Conservation (phyloP, 2,797 vertebrate species). For the Momotus momota region DNA sequence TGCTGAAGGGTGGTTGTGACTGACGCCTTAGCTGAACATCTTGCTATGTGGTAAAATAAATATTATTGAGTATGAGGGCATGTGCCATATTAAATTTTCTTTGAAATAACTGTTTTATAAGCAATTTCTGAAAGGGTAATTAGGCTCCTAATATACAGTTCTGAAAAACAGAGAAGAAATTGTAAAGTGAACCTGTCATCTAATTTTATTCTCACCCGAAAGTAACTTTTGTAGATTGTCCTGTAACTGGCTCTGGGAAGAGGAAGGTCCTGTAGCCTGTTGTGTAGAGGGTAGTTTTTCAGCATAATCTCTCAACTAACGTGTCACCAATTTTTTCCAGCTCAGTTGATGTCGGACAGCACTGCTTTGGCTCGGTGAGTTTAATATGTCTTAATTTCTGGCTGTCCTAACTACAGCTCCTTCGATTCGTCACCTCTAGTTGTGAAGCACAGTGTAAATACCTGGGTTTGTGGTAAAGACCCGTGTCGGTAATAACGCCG, state of each 20-base stretch:
- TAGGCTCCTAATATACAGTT: not conserved
- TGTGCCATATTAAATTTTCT: not conserved
- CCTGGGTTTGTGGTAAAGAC: not conserved
- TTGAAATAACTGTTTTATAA: not conserved
- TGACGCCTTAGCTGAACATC: not conserved
- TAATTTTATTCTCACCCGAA: not conserved
- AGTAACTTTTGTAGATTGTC: not conserved
- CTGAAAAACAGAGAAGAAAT: not conserved
- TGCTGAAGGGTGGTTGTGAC: not conserved
- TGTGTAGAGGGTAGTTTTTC: not conserved
- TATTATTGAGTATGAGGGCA: not conserved
- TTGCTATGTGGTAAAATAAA: not conserved
- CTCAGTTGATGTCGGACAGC: not conserved
- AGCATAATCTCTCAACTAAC: not conserved
- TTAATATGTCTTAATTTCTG: not conserved
- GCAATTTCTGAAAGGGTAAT: too few relatives aligned
- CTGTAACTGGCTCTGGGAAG: not conserved
- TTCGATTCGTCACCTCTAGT: not conserved
- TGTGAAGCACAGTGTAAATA: not conserved
- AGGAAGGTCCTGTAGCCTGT: not conserved
- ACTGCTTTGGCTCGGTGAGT: slow-evolving; percentile 39
- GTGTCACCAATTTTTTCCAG: not conserved
- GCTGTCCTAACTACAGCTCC: not conserved
- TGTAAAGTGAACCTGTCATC: not conserved
- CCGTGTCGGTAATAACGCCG: fast-evolving